Base-by-base conservation (phyloP, 2,888 invertebrate genomes). In the Parnassius orleans region DNA sequence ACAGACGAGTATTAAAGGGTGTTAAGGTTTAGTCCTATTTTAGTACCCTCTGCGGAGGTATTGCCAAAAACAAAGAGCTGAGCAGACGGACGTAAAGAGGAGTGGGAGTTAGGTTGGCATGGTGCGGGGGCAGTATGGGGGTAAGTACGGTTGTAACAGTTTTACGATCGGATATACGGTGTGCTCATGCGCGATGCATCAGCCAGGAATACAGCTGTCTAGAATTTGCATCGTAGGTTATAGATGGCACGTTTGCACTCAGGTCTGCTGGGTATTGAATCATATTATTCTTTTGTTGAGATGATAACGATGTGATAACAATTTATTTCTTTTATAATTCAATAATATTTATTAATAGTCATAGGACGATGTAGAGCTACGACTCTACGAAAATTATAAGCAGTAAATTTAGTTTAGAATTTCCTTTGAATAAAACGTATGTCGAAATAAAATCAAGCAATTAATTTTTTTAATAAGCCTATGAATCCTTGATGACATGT, bases 11-110 rank as follows among this genome's bases (percentile, higher is more conserved):
- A 86, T 90, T 87, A 90, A 88, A 78, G 84, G 87, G 87, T 85
- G 87, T 90, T 89, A 90, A 81, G 87, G 77, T 83, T 83, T 80
- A 82, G 79, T 79, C 82, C 74, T 77, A 77, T 78, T 79, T 81
- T 83, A 84, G 83, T 84, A 85, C 79, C 83, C 83, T 82, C 81
- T 63, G 72, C 76, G 78, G 61, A 69, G 78, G 75, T 76, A 79
- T 83, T 83, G 79, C 84, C 87, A 83, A 88, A 88, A 90, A 90
- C 90, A 90, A 91, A 88, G 87, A 86, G 85, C 78, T 75, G 74
- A 75, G 80, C 81, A 88, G 87, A 87, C 86, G 75, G 83, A 74
- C 67, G 43, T 64, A 12, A 10, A 47, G 53, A 41, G 42, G 52
- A 55, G 47, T 50, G 51, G 51, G 50, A 44, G 42, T 53, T 53